Conservation (phyloP, 1,140 invertebrate genomes). For the Drosophila parabipectinata region DNA sequence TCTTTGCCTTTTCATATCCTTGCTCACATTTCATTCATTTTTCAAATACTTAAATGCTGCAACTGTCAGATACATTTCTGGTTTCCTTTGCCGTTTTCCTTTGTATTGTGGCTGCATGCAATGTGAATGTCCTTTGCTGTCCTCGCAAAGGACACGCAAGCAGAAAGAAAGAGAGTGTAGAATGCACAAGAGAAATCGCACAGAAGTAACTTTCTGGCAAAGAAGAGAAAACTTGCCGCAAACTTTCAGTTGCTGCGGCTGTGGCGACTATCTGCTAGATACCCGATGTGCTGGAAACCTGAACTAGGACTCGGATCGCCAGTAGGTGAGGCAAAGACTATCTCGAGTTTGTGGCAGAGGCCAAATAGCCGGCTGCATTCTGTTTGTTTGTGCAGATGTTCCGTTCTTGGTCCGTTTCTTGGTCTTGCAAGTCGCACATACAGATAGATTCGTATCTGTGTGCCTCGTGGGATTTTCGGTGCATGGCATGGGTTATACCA, state of each 20-base stretch:
- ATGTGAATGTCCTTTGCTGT: constrained; percentile 73
- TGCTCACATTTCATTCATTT: constrained; percentile 59
- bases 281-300: background rate
- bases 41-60: constrained; percentile 68
- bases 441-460: constrained; percentile 7
- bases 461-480: constrained; percentile 39
- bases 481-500: background rate
- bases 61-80: constrained; percentile 75
- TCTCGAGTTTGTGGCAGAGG: background rate
- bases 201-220: constrained; percentile 9
- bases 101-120: constrained; percentile 53
- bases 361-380: constrained; percentile 52
- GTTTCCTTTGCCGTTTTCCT: constrained; percentile 36
- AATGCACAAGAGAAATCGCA: constrained; percentile 25
- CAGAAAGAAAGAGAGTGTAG: constrained; percentile 2
- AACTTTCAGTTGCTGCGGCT: constrained; percentile 4
- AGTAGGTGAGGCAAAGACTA: constrained; percentile 7
- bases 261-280: constrained; percentile 1
- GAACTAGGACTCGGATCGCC: constrained; percentile 17
- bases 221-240: constrained; percentile 17
- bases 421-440: background rate
- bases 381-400: constrained; percentile 71
- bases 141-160: constrained; percentile 72
- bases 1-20: constrained; percentile 18
- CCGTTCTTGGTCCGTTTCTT: constrained; percentile 11